Base-by-base conservation (phyloP, 2,888 invertebrate species). In the Dyspetes luteomarginatus region DNA sequence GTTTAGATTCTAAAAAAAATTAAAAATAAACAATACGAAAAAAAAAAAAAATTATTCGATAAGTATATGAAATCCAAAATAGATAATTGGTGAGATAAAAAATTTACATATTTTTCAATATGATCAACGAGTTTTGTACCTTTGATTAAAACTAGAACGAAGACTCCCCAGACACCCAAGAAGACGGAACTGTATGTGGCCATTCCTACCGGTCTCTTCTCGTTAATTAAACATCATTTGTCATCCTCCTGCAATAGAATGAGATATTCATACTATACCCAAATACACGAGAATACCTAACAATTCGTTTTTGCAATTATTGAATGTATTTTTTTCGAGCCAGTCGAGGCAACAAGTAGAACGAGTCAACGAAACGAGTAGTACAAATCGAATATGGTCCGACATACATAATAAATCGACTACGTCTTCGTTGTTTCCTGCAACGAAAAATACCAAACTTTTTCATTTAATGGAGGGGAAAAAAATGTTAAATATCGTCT, bases 1-100 rank as follows among this genome's bases (percentile, higher is more conserved):
- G 95, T 88, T 93, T 93, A 87, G 95, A 94, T 90, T 94, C 96
- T 96, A 94, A 89, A 95, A 95, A 1, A 52, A 71, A 22, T 43
- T 30, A 7, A 5, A 52, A 17, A 24, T 50, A 22, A 26, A 48
- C 64, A 36, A 50, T 19, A 45, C 9, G 4, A 64, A 45, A 22
- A 19, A 19, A 9, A 1, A 48, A 65, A 65, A 24, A n/a, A 65
- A 9, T 19, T 15, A n/a, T 26, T 56, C n/a, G 26, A 56, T n/a
- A 45, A n/a, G n/a, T n/a, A n/a, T n/a, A n/a, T n/a, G n/a, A 52
- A 71, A 22, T 43, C 43, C 2, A 5, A 52, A 17, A 24, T 50
- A 22, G 17, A 48, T 64, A 36, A 50, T 19, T 43, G 7, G 4
- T 43, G 19, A 22, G 43, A 19, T 15, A 1, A 48, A 65, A 65